Conservation (phyloP, 2,113 vertebrate species). For the Cebus imitator region DNA sequence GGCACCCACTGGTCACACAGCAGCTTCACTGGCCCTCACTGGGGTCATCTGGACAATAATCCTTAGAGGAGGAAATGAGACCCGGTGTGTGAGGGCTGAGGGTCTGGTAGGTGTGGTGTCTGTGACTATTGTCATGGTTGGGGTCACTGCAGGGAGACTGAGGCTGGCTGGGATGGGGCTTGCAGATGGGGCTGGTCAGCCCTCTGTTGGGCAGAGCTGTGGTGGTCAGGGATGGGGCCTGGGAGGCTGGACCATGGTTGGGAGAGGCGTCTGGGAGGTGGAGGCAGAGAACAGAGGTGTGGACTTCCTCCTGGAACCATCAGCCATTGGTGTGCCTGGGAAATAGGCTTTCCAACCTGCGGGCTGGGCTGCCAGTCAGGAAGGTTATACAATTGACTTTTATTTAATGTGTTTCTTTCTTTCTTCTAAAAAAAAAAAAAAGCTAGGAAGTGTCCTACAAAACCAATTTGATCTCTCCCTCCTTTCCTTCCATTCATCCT, state of each 20-base stretch:
- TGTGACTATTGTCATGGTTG: rapidly evolving
- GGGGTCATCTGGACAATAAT: neutral
- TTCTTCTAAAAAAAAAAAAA: neutral
- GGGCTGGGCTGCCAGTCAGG: neutral
- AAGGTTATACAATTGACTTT: neutral
- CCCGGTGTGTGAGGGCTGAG: neutral
- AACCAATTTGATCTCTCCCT: neutral
- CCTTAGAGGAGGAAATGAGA: too few species aligned
- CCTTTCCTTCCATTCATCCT: too few species aligned
- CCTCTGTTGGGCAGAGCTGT: rapidly evolving
- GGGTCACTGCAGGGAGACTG: neutral
- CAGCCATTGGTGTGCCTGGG: neutral
- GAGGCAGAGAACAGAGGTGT: rapidly evolving
- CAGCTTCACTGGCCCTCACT: neutral
- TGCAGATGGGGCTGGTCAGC: too few species aligned
- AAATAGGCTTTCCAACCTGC: rapidly evolving
- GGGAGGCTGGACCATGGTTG: neutral
- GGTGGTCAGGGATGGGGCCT: neutral
- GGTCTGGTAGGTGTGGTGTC: rapidly evolving
- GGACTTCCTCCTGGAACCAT: rapidly evolving
- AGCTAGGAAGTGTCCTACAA: neutral
- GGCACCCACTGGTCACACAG: neutral
- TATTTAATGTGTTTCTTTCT: neutral
- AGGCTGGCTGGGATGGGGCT: neutral
- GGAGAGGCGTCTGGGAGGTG: neutral